Base-by-base conservation (phyloP, 2,113 vertebrate species). In the Osmerus mordax region DNA sequence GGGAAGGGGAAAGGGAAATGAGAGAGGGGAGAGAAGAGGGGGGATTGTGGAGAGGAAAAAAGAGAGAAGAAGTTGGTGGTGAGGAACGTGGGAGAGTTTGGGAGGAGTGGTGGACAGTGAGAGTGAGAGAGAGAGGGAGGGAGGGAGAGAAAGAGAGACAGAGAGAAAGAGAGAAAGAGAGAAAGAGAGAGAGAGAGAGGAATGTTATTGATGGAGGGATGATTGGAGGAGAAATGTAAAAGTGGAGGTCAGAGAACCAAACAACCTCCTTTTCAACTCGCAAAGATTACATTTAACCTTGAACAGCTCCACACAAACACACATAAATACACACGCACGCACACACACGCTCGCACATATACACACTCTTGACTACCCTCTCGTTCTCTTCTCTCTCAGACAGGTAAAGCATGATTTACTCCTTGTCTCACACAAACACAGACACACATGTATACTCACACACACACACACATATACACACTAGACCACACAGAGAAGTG, bases 201-300 rank as follows among this genome's bases (percentile, higher is more conserved):
- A 36, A 80, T 67, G 70, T 55, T 69, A 74, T 76, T n/a, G 60
- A 61, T 71, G 61, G 69, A 18, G 67, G 0, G 54, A 78, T 62
- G 65, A 79, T 55, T 23, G 64, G 73, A 5, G 0, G 1, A 56
- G 69, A 73, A 62, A 62, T 29, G 3, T 25, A 16, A 64, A 63
- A 63, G 18, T 25, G 16, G 28, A 63, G 29, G 25, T 25, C 14
- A n/a, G 13, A 7, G 28, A 64, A 51, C 32, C 28, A 13, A 19
- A 65, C 64, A 47, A 65, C 64, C 29, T 64, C 9, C 23, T 25
- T 6, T 63, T 69, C 65, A 64, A 69, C 55, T 72, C 47, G 28
- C 59, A 9, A 1, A 62, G 66, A 75, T 59, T 67, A 75, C 66
- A 58, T 69, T 69, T 14, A 52, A 25, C 53, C 29, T 19, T 3